Conservation (phyloP, 2,113 vertebrate genomes). For the Rhinolophus sinicus region DNA sequence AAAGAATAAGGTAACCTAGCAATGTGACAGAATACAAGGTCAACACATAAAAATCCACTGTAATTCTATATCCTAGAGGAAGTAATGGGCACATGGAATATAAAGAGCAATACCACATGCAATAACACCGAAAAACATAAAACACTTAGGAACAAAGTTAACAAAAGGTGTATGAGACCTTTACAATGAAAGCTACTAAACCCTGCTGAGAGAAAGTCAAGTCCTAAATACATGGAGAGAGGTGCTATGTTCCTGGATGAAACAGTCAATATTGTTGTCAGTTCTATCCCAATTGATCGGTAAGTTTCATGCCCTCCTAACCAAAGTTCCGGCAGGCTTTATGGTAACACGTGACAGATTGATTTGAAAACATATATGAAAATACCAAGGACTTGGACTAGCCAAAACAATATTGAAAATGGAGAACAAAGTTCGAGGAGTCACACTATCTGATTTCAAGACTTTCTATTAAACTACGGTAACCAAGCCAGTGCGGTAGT, state of each 20-base stretch:
- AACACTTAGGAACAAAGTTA: slow-evolving; percentile 46
- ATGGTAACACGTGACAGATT: background rate
- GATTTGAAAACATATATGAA: background rate
- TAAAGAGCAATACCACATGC: background rate
- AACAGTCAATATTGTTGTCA: background rate
- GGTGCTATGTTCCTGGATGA: background rate
- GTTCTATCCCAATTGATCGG: background rate
- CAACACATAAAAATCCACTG: slow-evolving; percentile 14
- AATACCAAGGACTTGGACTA: background rate
- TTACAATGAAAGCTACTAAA: slow-evolving; percentile 21
- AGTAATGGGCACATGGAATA: slow-evolving; percentile 3
- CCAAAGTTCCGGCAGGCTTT: background rate
- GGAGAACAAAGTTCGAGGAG: background rate
- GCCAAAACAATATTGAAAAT: background rate
- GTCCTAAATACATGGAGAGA: background rate
- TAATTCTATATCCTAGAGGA: background rate
- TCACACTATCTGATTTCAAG: background rate
- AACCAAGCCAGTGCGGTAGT: background rate
- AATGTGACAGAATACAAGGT: background rate
- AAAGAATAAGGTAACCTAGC: background rate
- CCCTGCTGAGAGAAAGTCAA: background rate
- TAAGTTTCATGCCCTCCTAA: background rate
- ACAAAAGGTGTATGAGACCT: background rate
- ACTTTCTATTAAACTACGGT: background rate
- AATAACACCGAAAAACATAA: slow-evolving; percentile 11